Percentiles rank a stretch among this genome's conserved stretches.
These are phyloP conservation scores for Himalopsyche japonica DNA, from an alignment of 2,888 invertebrate species.

Conservation along the genomic window DNA sequence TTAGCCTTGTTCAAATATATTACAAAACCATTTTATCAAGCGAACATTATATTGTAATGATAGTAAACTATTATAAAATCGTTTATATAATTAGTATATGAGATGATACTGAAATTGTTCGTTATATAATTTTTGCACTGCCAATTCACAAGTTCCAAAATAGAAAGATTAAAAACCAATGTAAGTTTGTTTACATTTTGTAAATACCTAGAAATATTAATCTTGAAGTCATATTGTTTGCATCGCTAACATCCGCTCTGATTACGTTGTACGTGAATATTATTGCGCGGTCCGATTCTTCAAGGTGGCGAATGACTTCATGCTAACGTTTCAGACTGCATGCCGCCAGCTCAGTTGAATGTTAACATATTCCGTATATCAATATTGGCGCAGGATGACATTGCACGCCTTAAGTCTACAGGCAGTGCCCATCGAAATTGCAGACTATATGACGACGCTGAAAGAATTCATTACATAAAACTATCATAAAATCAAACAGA, in stretches of 20 bases:
- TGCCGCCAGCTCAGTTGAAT: neutral
- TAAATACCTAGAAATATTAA: neutral
- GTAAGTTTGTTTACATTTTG: neutral
- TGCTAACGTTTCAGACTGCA: neutral
- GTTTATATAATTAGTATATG: too few species aligned
- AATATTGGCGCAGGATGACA: neutral
- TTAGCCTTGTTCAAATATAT: too few species aligned
- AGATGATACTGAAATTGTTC: too few species aligned
- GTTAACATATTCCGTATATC: neutral
- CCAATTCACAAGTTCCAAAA: neutral
- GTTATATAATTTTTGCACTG: neutral
- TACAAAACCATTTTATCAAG: too few species aligned
- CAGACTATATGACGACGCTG: neutral
- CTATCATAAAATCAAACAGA: too few species aligned
- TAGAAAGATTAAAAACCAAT: neutral
- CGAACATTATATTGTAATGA: too few species aligned
- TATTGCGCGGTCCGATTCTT: neutral
- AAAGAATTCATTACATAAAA: neutral
- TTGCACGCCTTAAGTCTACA: neutral
- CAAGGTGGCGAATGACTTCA: neutral
- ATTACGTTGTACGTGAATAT: neutral
- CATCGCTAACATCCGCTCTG: neutral
- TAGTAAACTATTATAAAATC: too few species aligned
- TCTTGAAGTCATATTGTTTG: neutral
- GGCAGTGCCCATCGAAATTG: neutral